Base-by-base conservation (phyloP, 2,113 vertebrate genomes). In the Emydura subglobosa region DNA sequence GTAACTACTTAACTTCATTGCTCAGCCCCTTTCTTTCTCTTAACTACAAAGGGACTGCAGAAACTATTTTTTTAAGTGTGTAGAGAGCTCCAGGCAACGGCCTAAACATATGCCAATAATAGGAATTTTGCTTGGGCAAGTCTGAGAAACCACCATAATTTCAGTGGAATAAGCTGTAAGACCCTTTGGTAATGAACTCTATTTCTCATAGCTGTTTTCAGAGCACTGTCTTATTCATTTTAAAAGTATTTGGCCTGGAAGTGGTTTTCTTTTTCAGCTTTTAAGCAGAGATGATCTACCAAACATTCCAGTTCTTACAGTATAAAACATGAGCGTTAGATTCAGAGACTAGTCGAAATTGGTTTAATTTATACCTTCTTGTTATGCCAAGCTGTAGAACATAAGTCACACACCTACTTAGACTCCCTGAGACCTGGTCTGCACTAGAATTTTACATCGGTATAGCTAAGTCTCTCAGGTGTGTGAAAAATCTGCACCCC, bases 211-310 rank as follows among this genome's bases (percentile, higher is more conserved):
- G 31, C 13, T 85, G 17, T 39, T 90, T 55, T 81, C 29, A 4
- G 81, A 65, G 86, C 9, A 1, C 3, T 14, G 6, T 87, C 55
- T 72, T 7, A 61, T 34, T 34, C 89, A 47, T 8, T 11, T 92
- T 61, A 4, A 0, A 0, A 86, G 7, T 2, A 79, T 29, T 78
- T 12, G 21, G 34, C 83, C 29, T 39, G 42, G n/a, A 84, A 78
- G 57, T 55, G 6, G 14, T 39, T 72, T 24, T 19, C 31, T 59
- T 25, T 82, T 89, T 84, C 53, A 82, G 24, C 16, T 92, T 68
- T 68, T 65, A 50, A 72, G 54, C 24, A 91, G 44, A 25, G 50
- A 72, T 86, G 65, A 22, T n/a, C 76, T 31, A 16, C 39, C 85
- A 68, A 88, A 76, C 2, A 6, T 88, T 74, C 49, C 29, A 7